Evolutionary conservation across 2,113 vertebrate species (phyloP).

Genomic region (Noturus placidus): DNA sequence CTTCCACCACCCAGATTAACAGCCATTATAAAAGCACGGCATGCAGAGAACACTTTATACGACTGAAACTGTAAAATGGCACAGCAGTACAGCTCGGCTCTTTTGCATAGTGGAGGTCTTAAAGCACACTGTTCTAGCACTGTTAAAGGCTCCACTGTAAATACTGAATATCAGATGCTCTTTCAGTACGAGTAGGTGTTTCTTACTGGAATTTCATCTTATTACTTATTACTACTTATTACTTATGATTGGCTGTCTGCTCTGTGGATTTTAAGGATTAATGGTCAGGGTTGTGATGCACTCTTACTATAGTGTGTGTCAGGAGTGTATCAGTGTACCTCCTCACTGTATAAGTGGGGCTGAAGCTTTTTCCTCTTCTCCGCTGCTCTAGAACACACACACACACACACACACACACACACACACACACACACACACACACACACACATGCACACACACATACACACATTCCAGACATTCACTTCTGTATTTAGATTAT

Average conservation of each 20-base stretch:
- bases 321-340: slow-evolving; percentile 53
- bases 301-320: slow-evolving; percentile 11
- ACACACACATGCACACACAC: neutral
- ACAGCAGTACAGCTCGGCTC: slow-evolving; percentile 29
- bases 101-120: neutral
- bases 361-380: neutral
- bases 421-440: neutral
- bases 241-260: neutral
- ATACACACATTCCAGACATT: neutral
- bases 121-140: neutral
- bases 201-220: neutral
- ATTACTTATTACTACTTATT: too few relatives aligned
- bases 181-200: neutral
- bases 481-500: neutral
- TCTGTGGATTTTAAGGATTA: slow-evolving; percentile 30
- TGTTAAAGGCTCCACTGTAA: slow-evolving; percentile 3
- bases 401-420: neutral
- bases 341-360: slow-evolving; percentile 32
- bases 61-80: slow-evolving; percentile 26
- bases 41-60: slow-evolving; percentile 20
- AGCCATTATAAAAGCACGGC: slow-evolving; percentile 40
- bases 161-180: neutral
- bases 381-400: neutral
- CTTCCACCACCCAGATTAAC: slow-evolving; percentile 43
- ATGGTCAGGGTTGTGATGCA: slow-evolving; percentile 25